phyloP scores from a whole-genome alignment of 2,113 vertebrate species.

The Orcinus orca region DNA sequence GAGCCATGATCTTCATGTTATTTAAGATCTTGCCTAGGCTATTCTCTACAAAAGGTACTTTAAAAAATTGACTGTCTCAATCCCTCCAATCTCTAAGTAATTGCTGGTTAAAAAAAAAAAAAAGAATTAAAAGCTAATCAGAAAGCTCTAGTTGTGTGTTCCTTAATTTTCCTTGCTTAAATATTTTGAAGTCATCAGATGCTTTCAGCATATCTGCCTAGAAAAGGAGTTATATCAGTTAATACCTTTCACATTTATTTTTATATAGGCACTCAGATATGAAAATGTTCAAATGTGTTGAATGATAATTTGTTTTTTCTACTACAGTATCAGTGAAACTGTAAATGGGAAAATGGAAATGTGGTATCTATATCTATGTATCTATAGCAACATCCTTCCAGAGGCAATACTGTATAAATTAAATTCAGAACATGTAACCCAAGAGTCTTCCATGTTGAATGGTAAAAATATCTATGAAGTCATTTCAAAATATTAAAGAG shows the following conservation, averaged over 20 bases:
- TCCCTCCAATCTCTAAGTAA: neutral
- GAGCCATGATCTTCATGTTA: neutral
- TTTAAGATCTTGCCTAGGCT: neutral
- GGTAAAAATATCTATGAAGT: neutral
- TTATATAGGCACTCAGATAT: neutral
- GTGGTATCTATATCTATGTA: neutral
- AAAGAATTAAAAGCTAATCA: neutral
- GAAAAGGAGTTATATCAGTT: neutral
- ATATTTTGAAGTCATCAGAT: constrained; percentile 9
- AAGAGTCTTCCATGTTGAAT: neutral
- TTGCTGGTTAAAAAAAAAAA: neutral
- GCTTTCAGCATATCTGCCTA: neutral
- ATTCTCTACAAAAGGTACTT: neutral
- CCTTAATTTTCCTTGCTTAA: neutral
- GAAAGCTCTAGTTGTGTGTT: neutral
- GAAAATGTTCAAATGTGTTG: constrained; percentile 53
- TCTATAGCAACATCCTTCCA: constrained; percentile 14
- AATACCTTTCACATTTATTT: constrained; percentile 36
- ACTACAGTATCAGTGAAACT: constrained; percentile 36
- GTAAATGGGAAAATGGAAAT: constrained; percentile 49
- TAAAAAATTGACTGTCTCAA: neutral
- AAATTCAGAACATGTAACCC: neutral
- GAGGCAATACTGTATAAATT: neutral
- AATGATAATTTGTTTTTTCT: constrained; percentile 43
- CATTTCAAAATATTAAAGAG: constrained; percentile 25